Evolutionary conservation across 2,888 invertebrate species (phyloP).

Genomic region (Pyrrhia umbra): DNA sequence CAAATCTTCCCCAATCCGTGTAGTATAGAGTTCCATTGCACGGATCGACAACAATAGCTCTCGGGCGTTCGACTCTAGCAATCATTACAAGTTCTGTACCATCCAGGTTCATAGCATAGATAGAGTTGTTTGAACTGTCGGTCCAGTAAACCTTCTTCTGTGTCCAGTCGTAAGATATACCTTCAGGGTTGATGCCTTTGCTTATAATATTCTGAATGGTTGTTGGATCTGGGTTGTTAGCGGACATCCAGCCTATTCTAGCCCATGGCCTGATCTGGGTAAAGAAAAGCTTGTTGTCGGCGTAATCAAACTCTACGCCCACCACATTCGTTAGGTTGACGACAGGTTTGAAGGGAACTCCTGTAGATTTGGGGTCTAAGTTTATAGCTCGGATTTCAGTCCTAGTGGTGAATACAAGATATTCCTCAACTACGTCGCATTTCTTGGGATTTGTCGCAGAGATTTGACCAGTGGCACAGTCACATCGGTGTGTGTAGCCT

Average conservation of each 20-base stretch:
- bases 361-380: constrained; percentile 95
- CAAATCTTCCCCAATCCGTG: constrained; percentile 98
- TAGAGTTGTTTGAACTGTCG: constrained; percentile 97
- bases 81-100: constrained; percentile 97
- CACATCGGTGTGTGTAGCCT: constrained; percentile 92
- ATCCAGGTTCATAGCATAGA: constrained; percentile 98
- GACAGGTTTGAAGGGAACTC: constrained; percentile 95
- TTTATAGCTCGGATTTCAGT: constrained; percentile 98
- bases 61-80: constrained; percentile 96
- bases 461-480: constrained; percentile 97
- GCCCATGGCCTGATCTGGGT: constrained; percentile 98
- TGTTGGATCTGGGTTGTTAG: constrained; percentile 91
- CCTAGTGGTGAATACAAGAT: constrained; percentile 97
- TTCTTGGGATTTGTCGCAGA: constrained; percentile 91
- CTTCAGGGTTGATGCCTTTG: constrained; percentile 97
- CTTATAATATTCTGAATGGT: constrained; percentile 92
- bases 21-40: constrained; percentile 98
- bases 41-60: constrained; percentile 98
- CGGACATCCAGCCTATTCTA: constrained; percentile 95
- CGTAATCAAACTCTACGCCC: constrained; percentile 98
- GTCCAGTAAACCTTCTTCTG: constrained; percentile 99
- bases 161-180: constrained; percentile 99
- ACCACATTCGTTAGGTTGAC: constrained; percentile 97
- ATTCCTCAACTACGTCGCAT: constrained; percentile 96
- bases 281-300: constrained; percentile 96